These are phyloP conservation scores for Coregonus clupeaformis DNA, from an alignment of 2,113 vertebrate species.

Conservation along the genomic window DNA sequence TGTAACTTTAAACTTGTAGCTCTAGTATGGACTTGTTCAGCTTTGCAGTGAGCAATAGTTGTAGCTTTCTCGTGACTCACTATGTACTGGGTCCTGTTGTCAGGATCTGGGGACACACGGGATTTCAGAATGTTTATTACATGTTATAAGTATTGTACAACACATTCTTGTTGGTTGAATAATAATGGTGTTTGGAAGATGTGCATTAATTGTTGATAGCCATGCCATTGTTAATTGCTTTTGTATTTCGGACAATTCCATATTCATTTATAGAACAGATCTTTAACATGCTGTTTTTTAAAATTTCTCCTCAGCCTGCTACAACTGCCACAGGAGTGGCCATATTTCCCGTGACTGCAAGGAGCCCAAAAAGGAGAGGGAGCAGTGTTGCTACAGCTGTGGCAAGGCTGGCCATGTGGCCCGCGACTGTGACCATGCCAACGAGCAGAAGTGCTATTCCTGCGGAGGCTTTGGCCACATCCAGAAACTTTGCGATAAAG, in stretches of 20 bases:
- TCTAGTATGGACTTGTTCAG: not conserved
- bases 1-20: too few species aligned
- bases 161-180: too few species aligned
- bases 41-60: not conserved
- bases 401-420: slow-evolving; percentile 97
- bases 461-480: slow-evolving; percentile 98
- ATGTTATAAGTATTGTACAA: too few species aligned
- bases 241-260: not conserved
- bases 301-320: slow-evolving; percentile 84
- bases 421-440: slow-evolving; percentile 94
- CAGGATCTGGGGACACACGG: not conserved
- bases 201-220: too few species aligned
- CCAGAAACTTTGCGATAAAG: slow-evolving; percentile 98
- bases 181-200: too few species aligned
- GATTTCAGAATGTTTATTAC: not conserved
- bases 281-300: not conserved
- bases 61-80: not conserved
- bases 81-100: not conserved
- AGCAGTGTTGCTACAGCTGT: slow-evolving; percentile 98
- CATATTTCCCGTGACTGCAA: slow-evolving; percentile 99
- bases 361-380: slow-evolving; percentile 95
- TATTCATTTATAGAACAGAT: not conserved
- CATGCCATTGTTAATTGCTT: too few species aligned
- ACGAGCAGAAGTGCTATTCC: slow-evolving; percentile 98
- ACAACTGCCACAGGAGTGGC: slow-evolving; percentile 97